phyloP scores from a whole-genome alignment of 1,140 invertebrate species.

The Scylla paramamosain region DNA sequence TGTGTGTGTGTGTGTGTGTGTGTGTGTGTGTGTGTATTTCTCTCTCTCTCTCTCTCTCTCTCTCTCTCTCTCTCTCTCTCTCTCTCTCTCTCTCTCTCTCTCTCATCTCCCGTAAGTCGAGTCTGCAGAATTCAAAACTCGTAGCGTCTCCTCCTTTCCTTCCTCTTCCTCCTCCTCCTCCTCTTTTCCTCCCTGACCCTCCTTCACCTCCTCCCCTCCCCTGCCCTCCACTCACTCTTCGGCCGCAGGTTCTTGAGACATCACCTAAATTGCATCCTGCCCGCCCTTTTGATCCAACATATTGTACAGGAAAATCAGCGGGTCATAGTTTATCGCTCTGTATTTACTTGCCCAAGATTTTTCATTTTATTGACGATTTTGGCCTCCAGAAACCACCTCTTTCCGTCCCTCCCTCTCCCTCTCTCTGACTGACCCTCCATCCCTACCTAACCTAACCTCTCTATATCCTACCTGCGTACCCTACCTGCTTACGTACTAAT shows the following conservation, averaged over 20 bases:
- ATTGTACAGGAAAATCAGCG: slow-evolving; percentile 2
- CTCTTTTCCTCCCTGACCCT: not conserved
- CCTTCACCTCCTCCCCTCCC: not conserved
- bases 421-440: not conserved
- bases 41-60: not conserved
- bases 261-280: slow-evolving; percentile 13
- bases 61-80: not conserved
- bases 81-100: slow-evolving; percentile 32
- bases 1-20: too few species aligned
- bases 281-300: slow-evolving; percentile 1
- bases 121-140: not conserved
- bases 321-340: not conserved
- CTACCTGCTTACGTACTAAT: too few species aligned
- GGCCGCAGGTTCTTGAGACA: slow-evolving; percentile 9
- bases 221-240: not conserved
- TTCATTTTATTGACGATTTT: slow-evolving; percentile 1
- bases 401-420: too few species aligned
- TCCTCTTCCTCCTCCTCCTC: not conserved
- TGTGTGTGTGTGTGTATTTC: not conserved
- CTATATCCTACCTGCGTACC: too few species aligned
- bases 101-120: not conserved
- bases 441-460: too few species aligned
- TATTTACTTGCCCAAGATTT: not conserved
- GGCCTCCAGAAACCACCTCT: not conserved
- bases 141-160: not conserved